Evolutionary conservation across 2,888 invertebrate genomes (phyloP).

Genomic region (Scaeva pyrastri): DNA sequence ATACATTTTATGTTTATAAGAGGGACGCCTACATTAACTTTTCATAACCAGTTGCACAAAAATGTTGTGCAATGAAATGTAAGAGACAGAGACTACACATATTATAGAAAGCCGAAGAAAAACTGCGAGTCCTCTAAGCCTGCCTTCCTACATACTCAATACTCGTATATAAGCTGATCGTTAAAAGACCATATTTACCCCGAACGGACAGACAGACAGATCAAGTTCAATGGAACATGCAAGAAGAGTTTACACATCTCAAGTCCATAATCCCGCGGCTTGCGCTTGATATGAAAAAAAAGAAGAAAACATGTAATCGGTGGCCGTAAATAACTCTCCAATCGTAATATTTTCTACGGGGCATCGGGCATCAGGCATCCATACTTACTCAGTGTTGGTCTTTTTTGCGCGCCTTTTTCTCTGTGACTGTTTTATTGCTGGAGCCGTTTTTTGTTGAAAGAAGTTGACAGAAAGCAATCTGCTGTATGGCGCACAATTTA

Average conservation of each 20-base stretch:
- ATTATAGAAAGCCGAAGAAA: conserved; percentile 24
- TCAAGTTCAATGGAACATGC: conserved; percentile 71
- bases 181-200: conserved; percentile 47
- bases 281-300: conserved; percentile 32
- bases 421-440: conserved; percentile 27
- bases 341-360: conserved; percentile 35
- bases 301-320: conserved; percentile 27
- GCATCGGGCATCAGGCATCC: neutral
- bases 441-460: conserved; percentile 24
- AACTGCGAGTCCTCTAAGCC: neutral
- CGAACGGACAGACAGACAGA: conserved; percentile 41
- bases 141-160: too few relatives aligned
- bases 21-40: conserved; percentile 62
- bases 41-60: conserved; percentile 56
- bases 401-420: conserved; percentile 19
- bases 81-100: conserved; percentile 22
- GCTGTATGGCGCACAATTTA: neutral
- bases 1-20: conserved; percentile 30
- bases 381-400: neutral
- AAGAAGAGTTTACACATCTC: conserved; percentile 36
- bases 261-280: conserved; percentile 22
- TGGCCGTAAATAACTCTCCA: conserved; percentile 47
- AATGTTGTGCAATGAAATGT: conserved; percentile 27
- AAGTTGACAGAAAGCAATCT: conserved; percentile 52
- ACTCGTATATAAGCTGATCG: conserved; percentile 10